Evolutionary conservation across 2,113 vertebrate species (phyloP).

Genomic region (Centropus bengalensis): DNA sequence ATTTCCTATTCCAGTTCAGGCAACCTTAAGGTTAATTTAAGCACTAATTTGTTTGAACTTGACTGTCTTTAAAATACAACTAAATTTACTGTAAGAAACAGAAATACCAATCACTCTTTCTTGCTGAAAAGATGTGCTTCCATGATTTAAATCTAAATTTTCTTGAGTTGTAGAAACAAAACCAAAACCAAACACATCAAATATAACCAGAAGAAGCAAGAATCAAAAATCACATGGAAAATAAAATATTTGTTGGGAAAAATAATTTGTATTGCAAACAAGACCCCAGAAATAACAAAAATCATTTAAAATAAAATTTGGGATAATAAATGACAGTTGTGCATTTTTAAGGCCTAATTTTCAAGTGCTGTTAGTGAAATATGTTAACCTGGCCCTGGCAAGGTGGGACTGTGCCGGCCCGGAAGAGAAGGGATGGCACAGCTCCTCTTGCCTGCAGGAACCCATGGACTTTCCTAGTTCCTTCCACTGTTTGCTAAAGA

Average conservation of each 20-base stretch:
- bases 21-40: neutral
- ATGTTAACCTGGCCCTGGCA: rapidly evolving
- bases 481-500: neutral
- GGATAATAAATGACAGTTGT: neutral
- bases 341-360: neutral
- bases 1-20: neutral
- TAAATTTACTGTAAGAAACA: neutral
- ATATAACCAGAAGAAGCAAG: neutral
- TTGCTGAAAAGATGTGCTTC: neutral
- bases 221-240: neutral
- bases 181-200: no score
- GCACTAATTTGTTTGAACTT: neutral
- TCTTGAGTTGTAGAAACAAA: no score
- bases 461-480: neutral
- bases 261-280: neutral
- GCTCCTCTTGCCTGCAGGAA: rapidly evolving
- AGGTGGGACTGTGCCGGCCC: rapidly evolving
- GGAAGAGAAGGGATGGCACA: neutral
- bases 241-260: neutral
- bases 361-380: neutral
- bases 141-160: neutral
- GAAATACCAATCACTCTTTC: neutral
- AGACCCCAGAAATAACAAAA: neutral
- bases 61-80: neutral
- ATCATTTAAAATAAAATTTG: neutral